Percentiles rank a stretch among this genome's conserved stretches.
Evolutionary conservation across 2,888 invertebrate genomes (phyloP).

Genomic region (Lepetodrilus schrolli): DNA sequence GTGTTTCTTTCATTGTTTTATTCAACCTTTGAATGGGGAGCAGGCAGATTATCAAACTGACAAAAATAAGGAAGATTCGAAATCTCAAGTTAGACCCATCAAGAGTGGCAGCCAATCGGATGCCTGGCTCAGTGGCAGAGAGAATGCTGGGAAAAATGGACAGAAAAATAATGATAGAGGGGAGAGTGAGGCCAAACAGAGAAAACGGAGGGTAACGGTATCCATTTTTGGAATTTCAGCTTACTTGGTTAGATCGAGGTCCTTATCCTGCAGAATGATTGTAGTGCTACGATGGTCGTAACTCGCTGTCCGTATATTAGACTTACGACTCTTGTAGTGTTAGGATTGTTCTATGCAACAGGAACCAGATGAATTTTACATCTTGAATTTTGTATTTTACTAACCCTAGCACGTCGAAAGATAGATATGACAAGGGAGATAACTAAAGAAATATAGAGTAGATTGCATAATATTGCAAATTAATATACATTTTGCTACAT

Average conservation of each 20-base stretch:
- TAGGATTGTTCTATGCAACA: not conserved
- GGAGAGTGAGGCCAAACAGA: not conserved
- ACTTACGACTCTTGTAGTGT: not conserved
- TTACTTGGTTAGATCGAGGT: not conserved
- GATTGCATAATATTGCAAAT: too few species aligned
- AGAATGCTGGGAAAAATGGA: not conserved
- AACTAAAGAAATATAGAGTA: too few species aligned
- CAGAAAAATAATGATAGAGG: too few species aligned
- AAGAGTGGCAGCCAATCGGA: constrained; percentile 9
- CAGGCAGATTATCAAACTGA: too few species aligned
- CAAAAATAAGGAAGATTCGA: too few species aligned
- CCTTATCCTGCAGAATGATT: not conserved
- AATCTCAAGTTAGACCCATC: too few species aligned
- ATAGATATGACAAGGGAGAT: too few species aligned
- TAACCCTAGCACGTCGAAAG: too few species aligned
- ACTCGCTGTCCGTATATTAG: not conserved
- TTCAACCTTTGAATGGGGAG: too few species aligned
- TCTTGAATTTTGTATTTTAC: not conserved
- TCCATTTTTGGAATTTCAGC: not conserved
- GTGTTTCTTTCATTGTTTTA: too few species aligned
- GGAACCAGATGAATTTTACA: not conserved
- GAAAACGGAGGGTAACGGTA: not conserved
- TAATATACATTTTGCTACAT: too few species aligned
- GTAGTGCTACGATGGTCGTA: not conserved
- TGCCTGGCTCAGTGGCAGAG: not conserved